Percentiles rank a stretch among this genome's conserved stretches.
These are phyloP conservation scores for Neuroscelio doddi DNA, from an alignment of 2,888 invertebrate genomes.

Conservation along the genomic window DNA sequence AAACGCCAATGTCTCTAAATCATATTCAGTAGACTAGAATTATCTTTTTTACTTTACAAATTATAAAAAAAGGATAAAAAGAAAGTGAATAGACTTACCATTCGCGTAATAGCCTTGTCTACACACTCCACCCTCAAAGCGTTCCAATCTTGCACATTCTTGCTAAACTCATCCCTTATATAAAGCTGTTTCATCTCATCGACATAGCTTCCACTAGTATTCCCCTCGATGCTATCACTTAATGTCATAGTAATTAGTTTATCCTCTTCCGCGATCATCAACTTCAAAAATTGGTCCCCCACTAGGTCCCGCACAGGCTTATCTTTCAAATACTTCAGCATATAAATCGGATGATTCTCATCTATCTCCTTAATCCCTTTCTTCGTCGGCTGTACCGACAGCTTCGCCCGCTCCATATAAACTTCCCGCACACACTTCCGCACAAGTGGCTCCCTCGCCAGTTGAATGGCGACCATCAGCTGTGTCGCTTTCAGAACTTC, in stretches of 20 bases:
- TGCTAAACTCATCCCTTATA: conserved; percentile 94
- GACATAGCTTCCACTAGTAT: conserved; percentile 83
- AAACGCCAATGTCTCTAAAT: no score
- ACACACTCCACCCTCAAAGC: conserved; percentile 89
- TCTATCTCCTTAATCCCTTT: conserved; percentile 96
- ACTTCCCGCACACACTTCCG: conserved; percentile 89
- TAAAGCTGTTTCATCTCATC: conserved; percentile 93
- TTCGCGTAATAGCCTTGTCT: conserved; percentile 87
- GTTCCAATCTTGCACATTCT: conserved; percentile 97
- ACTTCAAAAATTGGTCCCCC: conserved; percentile 91
- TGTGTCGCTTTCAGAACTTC: conserved; percentile 93
- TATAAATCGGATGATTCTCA: conserved; percentile 91
- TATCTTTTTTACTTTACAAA: no score
- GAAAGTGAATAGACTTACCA: conserved; percentile 73
- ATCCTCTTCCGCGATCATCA: conserved; percentile 87
- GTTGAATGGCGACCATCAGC: conserved; percentile 95
- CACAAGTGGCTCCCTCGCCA: conserved; percentile 92
- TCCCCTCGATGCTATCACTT: conserved; percentile 85
- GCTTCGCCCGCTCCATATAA: conserved; percentile 89
- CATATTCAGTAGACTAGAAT: no score
- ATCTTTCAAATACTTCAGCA: conserved; percentile 91
- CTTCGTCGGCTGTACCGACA: conserved; percentile 88
- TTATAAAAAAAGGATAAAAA: neutral
- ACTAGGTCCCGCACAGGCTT: conserved; percentile 93
- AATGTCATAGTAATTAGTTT: conserved; percentile 83